Evolutionary conservation across 2,113 vertebrate species (phyloP).

Genomic region (Formicarius rufipectus): DNA sequence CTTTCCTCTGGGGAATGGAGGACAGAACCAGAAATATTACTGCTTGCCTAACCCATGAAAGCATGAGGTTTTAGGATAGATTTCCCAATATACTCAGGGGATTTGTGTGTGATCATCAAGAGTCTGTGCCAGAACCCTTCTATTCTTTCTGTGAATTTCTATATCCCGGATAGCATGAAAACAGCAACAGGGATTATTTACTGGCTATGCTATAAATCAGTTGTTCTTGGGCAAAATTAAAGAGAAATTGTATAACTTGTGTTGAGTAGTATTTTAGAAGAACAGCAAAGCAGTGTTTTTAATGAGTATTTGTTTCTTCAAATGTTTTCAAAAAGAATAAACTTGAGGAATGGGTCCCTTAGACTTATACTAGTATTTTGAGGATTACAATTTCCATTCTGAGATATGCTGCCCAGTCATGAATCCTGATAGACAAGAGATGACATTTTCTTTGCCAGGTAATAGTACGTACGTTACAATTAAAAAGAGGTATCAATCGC

Average conservation of each 20-base stretch:
- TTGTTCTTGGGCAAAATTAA: not conserved
- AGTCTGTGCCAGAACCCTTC: not conserved
- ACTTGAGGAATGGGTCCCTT: not conserved
- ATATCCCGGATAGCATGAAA: not conserved
- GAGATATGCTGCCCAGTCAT: not conserved
- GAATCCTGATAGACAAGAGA: not conserved
- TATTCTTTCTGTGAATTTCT: not conserved
- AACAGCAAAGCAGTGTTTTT: not conserved
- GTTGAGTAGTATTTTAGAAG: not conserved
- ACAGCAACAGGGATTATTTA: not conserved
- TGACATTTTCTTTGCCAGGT: not conserved
- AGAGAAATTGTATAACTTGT: not conserved
- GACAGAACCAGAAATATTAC: not conserved
- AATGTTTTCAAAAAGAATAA: not conserved
- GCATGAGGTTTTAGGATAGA: not conserved
- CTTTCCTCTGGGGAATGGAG: not conserved
- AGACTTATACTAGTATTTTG: not conserved
- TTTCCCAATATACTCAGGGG: not conserved
- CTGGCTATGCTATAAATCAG: not conserved
- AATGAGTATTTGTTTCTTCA: not conserved
- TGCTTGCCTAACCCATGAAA: not conserved
- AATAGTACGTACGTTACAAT: not conserved
- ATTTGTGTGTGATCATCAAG: not conserved
- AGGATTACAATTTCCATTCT: not conserved
- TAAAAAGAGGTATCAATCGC: not conserved